phyloP scores from a whole-genome alignment of 2,888 invertebrate genomes.

The Escarpia spicata region DNA sequence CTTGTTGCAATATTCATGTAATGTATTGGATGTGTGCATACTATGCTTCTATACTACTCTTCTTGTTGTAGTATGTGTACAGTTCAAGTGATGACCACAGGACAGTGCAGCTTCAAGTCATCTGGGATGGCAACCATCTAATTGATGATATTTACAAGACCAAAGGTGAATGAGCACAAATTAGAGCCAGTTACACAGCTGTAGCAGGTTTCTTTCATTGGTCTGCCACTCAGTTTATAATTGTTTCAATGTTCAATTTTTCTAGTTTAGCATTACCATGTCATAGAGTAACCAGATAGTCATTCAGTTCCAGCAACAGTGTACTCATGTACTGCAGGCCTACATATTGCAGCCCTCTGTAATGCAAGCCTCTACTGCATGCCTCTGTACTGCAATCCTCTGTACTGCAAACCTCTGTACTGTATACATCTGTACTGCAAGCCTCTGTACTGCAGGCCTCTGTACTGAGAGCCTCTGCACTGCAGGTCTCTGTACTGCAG shows the following conservation, averaged over 20 bases:
- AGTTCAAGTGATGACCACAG: constrained; percentile 30
- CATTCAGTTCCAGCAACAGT: too few species aligned
- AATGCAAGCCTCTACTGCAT: too few species aligned
- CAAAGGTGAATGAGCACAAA: constrained; percentile 27
- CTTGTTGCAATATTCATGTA: background rate
- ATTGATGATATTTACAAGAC: constrained; percentile 38
- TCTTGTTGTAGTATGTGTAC: constrained; percentile 35
- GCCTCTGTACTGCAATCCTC: too few species aligned
- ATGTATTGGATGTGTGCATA: background rate
- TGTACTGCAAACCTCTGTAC: background rate
- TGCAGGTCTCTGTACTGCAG: too few species aligned
- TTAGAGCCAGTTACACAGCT: too few species aligned
- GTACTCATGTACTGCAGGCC: too few species aligned
- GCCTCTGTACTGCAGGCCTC: too few species aligned
- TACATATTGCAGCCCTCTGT: too few species aligned
- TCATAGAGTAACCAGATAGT: too few species aligned
- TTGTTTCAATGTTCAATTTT: background rate
- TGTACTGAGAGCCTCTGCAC: too few species aligned
- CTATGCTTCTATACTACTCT: background rate
- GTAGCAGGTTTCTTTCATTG: background rate
- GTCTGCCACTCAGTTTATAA: background rate
- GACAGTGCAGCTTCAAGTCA: constrained; percentile 36
- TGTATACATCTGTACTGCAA: background rate
- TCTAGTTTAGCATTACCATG: too few species aligned
- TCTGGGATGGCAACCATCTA: constrained; percentile 36